These are phyloP conservation scores for Agriopis leucophaearia DNA, from an alignment of 2,888 invertebrate species.

Conservation along the genomic window DNA sequence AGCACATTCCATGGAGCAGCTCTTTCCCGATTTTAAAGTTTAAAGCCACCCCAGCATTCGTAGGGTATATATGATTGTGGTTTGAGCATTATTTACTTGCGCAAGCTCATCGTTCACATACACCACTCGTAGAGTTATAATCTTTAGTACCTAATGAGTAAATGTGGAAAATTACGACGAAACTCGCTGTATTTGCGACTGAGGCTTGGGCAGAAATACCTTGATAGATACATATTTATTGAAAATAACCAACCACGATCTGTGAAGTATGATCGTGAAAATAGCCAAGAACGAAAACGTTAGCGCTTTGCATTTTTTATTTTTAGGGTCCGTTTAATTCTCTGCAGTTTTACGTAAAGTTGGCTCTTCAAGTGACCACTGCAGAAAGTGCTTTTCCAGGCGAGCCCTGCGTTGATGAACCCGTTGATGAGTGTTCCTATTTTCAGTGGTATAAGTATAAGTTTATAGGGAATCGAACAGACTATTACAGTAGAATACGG, in stretches of 20 bases:
- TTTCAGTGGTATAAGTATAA: slow-evolving; percentile 55
- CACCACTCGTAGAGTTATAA: slow-evolving; percentile 54
- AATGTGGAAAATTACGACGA: slow-evolving; percentile 54
- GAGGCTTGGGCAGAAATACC: slow-evolving; percentile 16
- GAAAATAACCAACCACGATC: slow-evolving; percentile 43
- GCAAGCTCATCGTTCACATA: slow-evolving; percentile 56
- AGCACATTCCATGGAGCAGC: slow-evolving; percentile 52
- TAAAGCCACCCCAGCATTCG: not conserved
- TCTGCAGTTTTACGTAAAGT: slow-evolving; percentile 70
- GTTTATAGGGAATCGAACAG: slow-evolving; percentile 46
- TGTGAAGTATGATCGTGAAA: slow-evolving; percentile 22
- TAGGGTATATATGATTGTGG: slow-evolving; percentile 19
- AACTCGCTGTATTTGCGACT: slow-evolving; percentile 48
- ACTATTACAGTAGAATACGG: slow-evolving; percentile 48
- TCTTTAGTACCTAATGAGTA: slow-evolving; percentile 55
- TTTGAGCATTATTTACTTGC: slow-evolving; percentile 38
- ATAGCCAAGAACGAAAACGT: slow-evolving; percentile 30
- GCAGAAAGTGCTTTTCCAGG: slow-evolving; percentile 53
- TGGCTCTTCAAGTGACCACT: slow-evolving; percentile 51
- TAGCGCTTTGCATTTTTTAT: slow-evolving; percentile 48
- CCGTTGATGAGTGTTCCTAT: slow-evolving; percentile 52
- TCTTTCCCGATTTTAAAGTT: slow-evolving; percentile 40
- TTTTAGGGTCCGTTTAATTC: slow-evolving; percentile 61
- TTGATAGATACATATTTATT: too few relatives aligned
- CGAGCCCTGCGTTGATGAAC: slow-evolving; percentile 47